phyloP scores from a whole-genome alignment of 1,140 invertebrate genomes.

The Cataglyphis hispanica region DNA sequence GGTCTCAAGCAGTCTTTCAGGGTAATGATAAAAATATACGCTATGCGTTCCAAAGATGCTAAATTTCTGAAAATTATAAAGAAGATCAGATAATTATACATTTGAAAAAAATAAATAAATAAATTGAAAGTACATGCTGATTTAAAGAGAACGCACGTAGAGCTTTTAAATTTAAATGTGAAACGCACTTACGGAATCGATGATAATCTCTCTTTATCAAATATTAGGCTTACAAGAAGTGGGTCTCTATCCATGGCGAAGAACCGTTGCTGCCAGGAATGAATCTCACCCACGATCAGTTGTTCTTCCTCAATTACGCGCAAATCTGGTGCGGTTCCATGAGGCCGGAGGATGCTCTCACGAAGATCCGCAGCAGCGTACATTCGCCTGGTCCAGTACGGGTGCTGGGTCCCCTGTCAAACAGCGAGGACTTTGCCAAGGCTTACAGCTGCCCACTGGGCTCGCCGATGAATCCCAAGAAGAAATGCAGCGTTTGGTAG shows the following conservation, averaged over 20 bases:
- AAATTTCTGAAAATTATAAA: neutral
- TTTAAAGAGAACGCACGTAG: neutral
- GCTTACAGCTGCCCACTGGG: conserved; percentile 93
- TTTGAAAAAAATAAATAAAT: neutral
- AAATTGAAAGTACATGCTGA: neutral
- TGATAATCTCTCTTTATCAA: conserved; percentile 51
- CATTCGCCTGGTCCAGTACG: conserved; percentile 97
- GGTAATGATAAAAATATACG: conserved; percentile 87
- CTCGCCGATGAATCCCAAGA: conserved; percentile 95
- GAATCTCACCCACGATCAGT: conserved; percentile 94
- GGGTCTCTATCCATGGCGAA: conserved; percentile 90
- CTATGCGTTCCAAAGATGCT: neutral
- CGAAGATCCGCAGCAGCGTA: conserved; percentile 97
- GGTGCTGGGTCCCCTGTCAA: conserved; percentile 96
- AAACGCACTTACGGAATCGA: neutral
- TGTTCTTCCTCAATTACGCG: conserved; percentile 96
- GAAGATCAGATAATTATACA: neutral
- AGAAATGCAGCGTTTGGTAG: conserved; percentile 98
- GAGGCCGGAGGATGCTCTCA: conserved; percentile 97
- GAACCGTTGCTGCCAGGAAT: conserved; percentile 92
- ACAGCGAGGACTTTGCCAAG: conserved; percentile 95
- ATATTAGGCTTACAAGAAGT: conserved; percentile 91
- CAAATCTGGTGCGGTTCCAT: conserved; percentile 99
- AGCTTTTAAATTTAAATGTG: conserved; percentile 5
- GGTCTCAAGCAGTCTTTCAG: conserved; percentile 97